Evolutionary conservation across 2,113 vertebrate genomes (phyloP), one percentile per base, ranked within the genome.

Genomic region (Uropsilus gracilis): DNA sequence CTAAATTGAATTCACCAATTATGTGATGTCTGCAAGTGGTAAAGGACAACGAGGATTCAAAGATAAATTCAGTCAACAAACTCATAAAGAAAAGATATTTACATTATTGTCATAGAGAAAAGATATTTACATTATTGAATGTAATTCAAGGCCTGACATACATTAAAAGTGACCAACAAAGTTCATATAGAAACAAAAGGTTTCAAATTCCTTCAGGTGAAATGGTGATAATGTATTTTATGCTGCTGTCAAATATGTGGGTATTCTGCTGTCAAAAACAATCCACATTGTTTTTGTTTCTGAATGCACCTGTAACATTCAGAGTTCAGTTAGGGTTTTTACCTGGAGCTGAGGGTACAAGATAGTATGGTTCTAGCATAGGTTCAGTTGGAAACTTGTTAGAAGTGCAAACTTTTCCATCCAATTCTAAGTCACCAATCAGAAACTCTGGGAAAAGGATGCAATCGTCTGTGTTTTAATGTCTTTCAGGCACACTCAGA

Each of bases 1-100:
- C 78, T 81, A 80, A 95, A 88, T 92, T 95, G 78, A 94, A 72
- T 68, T 71, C 68, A 71, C 34, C 44, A 71, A 53, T 68, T 28
- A 85, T 85, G 81, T 77, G 66, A 76, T 92, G 55, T 92, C 53
- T 85, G 26, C 24, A 77, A 26, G 26, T 57, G 68, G 3, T 84
- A 72, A 95, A 61, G 5, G 59, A n/a, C 34, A 46, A 22, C 42
- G 76, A 94, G 6, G n/a, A 71, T 83, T 92, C 64, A 93, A n/a
- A 89, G 82, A 68, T 76, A 71, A 95, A 69, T 12, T n/a, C 32
- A 83, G 2, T 95, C 78, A 68, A 48, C 68, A 78, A 92, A 48
- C 20, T 87, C 24, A 12, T 78, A 50, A 28, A 88, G 44, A 66
- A 30, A 94, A 86, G 84, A 59, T 1, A 8, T 17, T 53, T 0